Evolutionary conservation across 1,140 invertebrate species (phyloP).

Genomic region (Zeugodacus cucurbitae): DNA sequence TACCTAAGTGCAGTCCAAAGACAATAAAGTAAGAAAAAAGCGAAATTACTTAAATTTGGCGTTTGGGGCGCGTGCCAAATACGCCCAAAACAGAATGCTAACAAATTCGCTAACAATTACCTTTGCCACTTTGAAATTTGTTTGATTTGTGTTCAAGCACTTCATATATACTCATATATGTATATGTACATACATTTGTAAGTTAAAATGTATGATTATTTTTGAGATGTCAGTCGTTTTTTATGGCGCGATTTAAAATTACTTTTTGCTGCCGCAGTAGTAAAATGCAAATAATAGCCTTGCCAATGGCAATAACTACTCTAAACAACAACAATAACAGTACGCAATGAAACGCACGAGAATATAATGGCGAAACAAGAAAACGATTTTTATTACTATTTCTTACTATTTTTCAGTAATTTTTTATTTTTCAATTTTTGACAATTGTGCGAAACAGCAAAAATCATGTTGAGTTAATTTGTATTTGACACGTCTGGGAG

Average conservation of each 20-base stretch:
- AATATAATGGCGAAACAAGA: background rate
- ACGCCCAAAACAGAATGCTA: constrained; percentile 21
- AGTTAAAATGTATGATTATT: background rate
- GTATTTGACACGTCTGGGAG: background rate
- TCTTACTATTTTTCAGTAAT: background rate
- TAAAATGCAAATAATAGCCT: constrained; percentile 33
- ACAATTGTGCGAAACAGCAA: background rate
- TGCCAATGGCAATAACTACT: background rate
- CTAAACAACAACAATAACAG: background rate
- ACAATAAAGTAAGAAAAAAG: background rate
- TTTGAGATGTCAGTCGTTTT: background rate
- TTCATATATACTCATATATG: background rate
- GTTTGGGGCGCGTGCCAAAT: constrained; percentile 12
- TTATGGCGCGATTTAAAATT: background rate
- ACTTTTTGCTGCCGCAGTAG: background rate
- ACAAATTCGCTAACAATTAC: constrained; percentile 24
- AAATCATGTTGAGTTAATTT: constrained; percentile 21
- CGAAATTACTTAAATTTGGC: background rate
- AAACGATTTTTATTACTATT: background rate
- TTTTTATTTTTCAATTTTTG: background rate
- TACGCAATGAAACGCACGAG: background rate
- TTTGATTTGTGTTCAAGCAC: background rate
- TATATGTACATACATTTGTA: background rate
- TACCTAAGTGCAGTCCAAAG: background rate
- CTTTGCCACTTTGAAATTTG: background rate